phyloP scores from a whole-genome alignment of 2,113 vertebrate species.

The Cottus gobio region DNA sequence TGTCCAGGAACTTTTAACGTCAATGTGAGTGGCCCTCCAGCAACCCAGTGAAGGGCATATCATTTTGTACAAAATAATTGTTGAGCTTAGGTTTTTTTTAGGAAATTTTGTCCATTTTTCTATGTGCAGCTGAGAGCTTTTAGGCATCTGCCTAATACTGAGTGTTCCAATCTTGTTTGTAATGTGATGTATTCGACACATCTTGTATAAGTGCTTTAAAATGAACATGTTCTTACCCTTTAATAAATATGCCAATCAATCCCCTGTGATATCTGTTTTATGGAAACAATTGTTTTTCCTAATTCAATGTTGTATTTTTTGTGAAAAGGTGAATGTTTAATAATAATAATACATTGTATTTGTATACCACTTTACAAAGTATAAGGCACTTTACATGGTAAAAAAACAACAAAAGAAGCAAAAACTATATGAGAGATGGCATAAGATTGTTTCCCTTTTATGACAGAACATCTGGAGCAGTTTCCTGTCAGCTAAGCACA shows the following conservation, averaged over 20 bases:
- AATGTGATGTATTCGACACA: background rate
- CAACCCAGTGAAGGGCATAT: background rate
- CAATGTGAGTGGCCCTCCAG: background rate
- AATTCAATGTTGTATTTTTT: background rate
- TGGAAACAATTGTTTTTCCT: too few relatives aligned
- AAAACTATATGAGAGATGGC: too few relatives aligned
- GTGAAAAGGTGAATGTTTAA: too few relatives aligned
- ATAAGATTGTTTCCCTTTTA: constrained; percentile 18
- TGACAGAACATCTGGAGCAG: constrained; percentile 10
- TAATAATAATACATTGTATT: too few relatives aligned
- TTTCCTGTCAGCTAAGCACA: constrained; percentile 4
- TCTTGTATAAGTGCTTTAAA: background rate
- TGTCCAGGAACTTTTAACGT: background rate
- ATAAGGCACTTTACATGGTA: too few relatives aligned
- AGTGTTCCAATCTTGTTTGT: background rate
- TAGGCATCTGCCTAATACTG: background rate
- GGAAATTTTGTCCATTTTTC: background rate
- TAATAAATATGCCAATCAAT: background rate
- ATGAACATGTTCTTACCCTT: background rate
- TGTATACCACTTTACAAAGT: too few relatives aligned
- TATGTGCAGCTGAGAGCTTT: background rate
- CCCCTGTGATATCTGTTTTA: background rate
- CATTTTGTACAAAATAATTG: background rate
- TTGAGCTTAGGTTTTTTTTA: background rate
- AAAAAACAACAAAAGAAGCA: too few relatives aligned